These are phyloP conservation scores for Leptinotarsa haldemani DNA, from an alignment of 2,888 invertebrate genomes.

Conservation along the genomic window DNA sequence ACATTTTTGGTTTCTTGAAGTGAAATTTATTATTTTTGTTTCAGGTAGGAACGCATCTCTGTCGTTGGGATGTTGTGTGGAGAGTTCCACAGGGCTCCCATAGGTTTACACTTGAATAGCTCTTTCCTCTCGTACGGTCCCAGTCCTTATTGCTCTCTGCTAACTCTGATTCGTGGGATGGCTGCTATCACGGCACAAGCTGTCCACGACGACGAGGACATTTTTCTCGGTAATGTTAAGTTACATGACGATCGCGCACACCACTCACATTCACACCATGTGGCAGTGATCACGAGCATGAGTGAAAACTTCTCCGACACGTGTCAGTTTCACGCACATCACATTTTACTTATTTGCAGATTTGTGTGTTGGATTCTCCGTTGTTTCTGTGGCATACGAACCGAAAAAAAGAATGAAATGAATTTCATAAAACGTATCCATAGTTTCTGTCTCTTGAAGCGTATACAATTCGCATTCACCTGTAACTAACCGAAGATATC, in stretches of 20 bases:
- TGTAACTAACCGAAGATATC: too few relatives aligned
- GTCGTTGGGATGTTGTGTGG: constrained; percentile 69
- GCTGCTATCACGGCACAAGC: constrained; percentile 69
- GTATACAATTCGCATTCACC: too few relatives aligned
- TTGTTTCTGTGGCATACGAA: too few relatives aligned
- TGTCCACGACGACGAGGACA: constrained; percentile 72
- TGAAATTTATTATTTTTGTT: constrained; percentile 41
- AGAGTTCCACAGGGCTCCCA: constrained; percentile 67
- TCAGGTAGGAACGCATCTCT: constrained; percentile 62
- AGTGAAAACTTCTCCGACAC: not conserved
- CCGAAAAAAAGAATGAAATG: too few relatives aligned
- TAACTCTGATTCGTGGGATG: constrained; percentile 72
- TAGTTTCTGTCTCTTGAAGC: too few relatives aligned
- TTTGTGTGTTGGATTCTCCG: not conserved
- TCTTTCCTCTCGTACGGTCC: constrained; percentile 64
- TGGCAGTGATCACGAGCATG: not conserved
- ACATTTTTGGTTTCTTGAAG: not conserved
- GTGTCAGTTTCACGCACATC: not conserved
- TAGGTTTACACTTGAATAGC: constrained; percentile 65
- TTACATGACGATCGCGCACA: not conserved
- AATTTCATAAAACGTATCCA: too few relatives aligned
- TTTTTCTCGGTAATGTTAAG: constrained; percentile 73
- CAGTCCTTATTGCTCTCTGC: constrained; percentile 72
- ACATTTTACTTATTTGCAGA: not conserved
- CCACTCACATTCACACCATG: constrained; percentile 1